Percentiles rank a stretch among this genome's conserved stretches.
Evolutionary conservation across 2,888 invertebrate species (phyloP).

Genomic region (Argynnis bischoffii): DNA sequence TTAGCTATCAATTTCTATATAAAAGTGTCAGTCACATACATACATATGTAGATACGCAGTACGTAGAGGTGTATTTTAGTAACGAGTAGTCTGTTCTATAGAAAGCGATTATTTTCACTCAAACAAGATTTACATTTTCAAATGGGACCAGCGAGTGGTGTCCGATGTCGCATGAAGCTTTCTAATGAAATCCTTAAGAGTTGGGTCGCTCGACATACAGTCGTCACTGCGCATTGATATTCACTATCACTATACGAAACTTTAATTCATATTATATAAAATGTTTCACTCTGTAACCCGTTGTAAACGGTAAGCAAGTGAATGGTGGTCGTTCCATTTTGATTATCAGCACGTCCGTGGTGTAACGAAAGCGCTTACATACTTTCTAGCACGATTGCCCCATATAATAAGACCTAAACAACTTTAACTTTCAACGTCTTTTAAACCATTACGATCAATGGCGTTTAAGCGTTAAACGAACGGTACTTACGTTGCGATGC

Average conservation of each 20-base stretch:
- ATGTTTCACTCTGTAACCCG: slow-evolving; percentile 7
- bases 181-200: slow-evolving; percentile 55
- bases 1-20: too few species aligned
- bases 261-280: slow-evolving; percentile 22
- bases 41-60: too few species aligned
- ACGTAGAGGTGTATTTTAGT: too few species aligned
- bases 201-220: slow-evolving; percentile 45
- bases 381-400: slow-evolving; percentile 74
- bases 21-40: too few species aligned
- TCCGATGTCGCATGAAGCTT: slow-evolving; percentile 63
- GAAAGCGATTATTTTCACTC: slow-evolving; percentile 64
- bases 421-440: slow-evolving; percentile 58
- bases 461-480: slow-evolving; percentile 22
- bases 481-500: slow-evolving; percentile 7
- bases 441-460: slow-evolving; percentile 32
- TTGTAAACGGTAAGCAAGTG: slow-evolving; percentile 16
- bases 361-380: slow-evolving; percentile 61
- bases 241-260: slow-evolving; percentile 6
- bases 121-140: slow-evolving; percentile 58
- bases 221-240: slow-evolving; percentile 60
- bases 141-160: slow-evolving; percentile 52
- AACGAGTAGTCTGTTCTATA: slow-evolving; percentile 29
- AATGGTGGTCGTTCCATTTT: slow-evolving; percentile 31
- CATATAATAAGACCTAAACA: slow-evolving; percentile 57
- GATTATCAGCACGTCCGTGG: slow-evolving; percentile 54